Base-by-base conservation (phyloP, 2,797 vertebrate species). In the Enteromius mattozi region DNA sequence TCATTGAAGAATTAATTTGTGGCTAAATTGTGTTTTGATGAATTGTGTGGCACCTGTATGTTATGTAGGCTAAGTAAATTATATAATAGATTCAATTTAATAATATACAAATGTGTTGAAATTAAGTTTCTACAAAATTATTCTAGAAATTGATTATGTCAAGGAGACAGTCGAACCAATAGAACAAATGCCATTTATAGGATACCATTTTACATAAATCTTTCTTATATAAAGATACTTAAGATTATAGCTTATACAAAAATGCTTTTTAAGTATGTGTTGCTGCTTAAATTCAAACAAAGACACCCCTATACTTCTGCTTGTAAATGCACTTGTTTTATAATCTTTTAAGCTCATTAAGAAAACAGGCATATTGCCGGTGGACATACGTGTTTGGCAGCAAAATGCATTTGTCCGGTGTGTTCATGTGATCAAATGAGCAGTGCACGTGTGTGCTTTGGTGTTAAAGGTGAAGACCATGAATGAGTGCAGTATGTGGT, bases 261-360 rank as follows among this genome's bases (percentile, higher is more conserved):
- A 63, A 72, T 61, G 37, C 24, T 9, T 19, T 45, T 59, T 14
- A 42, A 27, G 35, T 40, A 56, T 42, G n/a, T 17, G 21, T 10
- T 61, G 37, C 37, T 81, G 37, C 47, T 65, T 47, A 24, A 65
- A 65, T 49, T 82, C 14, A 82, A 82, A 82, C 45, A 83, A 83
- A 77, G 47, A 51, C 35, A 12, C 69, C 47, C 24, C 76, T 56
- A 16, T 63, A 77, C 17, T 61, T 61, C 51, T 81, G 47, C 33
- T 13, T 56, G 24, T 77, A 37, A 77, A 81, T 45, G 24, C 24
- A 7, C 35, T 14, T 30, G 3, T 40, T 77, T 42, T 16, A 30
- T 69, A 77, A 68, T 83, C 45, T 77, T 56, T 45, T 54, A 83
- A 69, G 61, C 24, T 6, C 45, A 56, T 83, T 77, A 56, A 47